Conservation (phyloP, 2,113 vertebrate genomes). For the Oenanthe oenanthe region DNA sequence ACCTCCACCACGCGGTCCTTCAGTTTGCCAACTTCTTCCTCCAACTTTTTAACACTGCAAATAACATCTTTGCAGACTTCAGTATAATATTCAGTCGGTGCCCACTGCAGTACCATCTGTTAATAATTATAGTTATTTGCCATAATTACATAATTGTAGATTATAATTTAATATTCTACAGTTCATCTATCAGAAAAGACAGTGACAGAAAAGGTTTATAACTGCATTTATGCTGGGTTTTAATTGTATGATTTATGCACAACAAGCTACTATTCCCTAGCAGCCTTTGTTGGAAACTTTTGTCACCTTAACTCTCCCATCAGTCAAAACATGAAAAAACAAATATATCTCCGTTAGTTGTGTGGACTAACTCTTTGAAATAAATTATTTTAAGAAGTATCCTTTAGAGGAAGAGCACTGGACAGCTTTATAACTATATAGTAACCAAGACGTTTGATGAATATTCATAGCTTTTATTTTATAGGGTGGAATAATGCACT, state of each 20-base stretch:
- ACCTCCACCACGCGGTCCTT: constrained; percentile 85
- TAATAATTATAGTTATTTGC: constrained; percentile 58
- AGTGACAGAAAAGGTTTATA: not conserved
- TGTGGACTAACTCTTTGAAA: not conserved
- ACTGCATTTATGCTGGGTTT: not conserved
- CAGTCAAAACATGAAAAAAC: constrained; percentile 9
- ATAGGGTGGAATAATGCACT: not conserved
- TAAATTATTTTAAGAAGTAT: not conserved
- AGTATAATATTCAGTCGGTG: constrained; percentile 75
- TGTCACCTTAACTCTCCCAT: constrained; percentile 2
- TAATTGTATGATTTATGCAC: not conserved
- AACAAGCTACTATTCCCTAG: not conserved
- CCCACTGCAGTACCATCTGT: constrained; percentile 87
- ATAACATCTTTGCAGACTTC: constrained; percentile 82
- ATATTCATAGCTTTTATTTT: not conserved
- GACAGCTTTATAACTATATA: not conserved
- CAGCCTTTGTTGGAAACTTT: not conserved
- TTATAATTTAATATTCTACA: not conserved
- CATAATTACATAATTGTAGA: not conserved
- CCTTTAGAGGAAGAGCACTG: not conserved
- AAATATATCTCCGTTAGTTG: not conserved
- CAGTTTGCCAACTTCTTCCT: constrained; percentile 84
- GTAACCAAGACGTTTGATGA: not conserved
- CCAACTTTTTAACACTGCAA: constrained; percentile 77
- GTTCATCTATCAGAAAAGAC: not conserved